Percentiles rank a stretch among this genome's conserved stretches.
Evolutionary conservation across 1,140 invertebrate genomes (phyloP).

Genomic region (Lamellibrachia luymesi): DNA sequence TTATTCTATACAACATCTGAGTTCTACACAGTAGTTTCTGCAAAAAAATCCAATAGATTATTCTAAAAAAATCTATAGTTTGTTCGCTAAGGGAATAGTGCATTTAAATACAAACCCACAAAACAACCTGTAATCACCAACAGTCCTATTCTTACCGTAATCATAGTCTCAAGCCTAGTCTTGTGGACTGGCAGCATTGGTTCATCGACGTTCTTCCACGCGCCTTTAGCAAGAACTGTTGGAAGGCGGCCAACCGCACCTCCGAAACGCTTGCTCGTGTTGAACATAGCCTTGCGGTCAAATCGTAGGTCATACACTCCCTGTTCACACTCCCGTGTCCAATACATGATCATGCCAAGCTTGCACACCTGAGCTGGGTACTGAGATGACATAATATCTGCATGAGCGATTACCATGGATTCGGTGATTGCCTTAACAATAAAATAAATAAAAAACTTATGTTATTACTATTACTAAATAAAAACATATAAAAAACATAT

Average conservation of each 20-base stretch:
- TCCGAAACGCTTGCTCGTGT: conserved; percentile 45
- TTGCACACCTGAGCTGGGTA: conserved; percentile 55
- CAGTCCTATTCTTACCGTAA: conserved; percentile 37
- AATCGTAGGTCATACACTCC: conserved; percentile 51
- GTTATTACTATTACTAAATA: neutral
- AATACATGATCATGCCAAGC: conserved; percentile 51
- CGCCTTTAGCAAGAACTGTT: conserved; percentile 25
- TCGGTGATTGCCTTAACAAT: too few relatives aligned
- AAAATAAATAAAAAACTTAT: too few relatives aligned
- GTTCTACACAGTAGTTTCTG: too few relatives aligned
- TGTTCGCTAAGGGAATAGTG: too few relatives aligned
- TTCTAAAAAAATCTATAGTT: too few relatives aligned
- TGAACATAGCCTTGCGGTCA: conserved; percentile 53
- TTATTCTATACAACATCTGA: too few relatives aligned
- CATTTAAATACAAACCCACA: too few relatives aligned
- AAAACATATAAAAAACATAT: neutral
- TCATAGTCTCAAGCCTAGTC: conserved; percentile 50
- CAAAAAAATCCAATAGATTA: too few relatives aligned
- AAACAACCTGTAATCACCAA: too few relatives aligned
- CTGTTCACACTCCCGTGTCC: conserved; percentile 54
- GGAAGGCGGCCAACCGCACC: conserved; percentile 44
- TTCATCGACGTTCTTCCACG: conserved; percentile 48
- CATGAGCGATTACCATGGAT: neutral
- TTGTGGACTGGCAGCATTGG: conserved; percentile 51
- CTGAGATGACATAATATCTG: conserved; percentile 33